Evolutionary conservation across 2,797 vertebrate species (phyloP).

Genomic region (Coreius guichenoti): DNA sequence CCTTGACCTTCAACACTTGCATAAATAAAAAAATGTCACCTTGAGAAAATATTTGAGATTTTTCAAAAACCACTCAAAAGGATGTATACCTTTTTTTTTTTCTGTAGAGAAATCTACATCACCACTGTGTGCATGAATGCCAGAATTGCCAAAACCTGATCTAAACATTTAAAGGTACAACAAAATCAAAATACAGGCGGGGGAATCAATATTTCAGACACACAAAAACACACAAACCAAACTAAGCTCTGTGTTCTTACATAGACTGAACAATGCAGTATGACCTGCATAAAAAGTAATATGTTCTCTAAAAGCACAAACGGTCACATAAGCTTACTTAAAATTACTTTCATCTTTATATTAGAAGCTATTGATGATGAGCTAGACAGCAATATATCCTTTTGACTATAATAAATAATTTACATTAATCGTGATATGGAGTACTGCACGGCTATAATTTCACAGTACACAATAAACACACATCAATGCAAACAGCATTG

Average conservation of each 20-base stretch:
- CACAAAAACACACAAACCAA: neutral
- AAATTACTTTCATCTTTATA: constrained; percentile 4
- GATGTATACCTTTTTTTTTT: neutral
- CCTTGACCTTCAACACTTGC: neutral
- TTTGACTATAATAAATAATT: constrained; percentile 1
- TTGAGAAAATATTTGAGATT: neutral
- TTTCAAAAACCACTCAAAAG: neutral
- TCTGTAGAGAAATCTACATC: neutral
- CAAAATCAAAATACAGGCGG: neutral
- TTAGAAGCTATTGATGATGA: constrained; percentile 5
- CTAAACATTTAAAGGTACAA: neutral
- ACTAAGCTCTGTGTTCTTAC: neutral
- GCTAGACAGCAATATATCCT: neutral
- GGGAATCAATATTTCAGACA: neutral
- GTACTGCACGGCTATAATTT: neutral
- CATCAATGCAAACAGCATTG: constrained; percentile 18
- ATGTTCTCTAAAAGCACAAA: neutral
- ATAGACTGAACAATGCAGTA: neutral
- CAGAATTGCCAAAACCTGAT: neutral
- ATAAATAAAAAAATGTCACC: neutral
- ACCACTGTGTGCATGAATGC: neutral
- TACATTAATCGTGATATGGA: constrained; percentile 25
- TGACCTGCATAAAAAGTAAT: neutral
- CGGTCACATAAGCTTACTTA: neutral
- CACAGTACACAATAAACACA: constrained; percentile 5